A percentile compares a stretch with the other conserved stretches of the same genome.
phyloP scores from a whole-genome alignment of 2,888 invertebrate species.

The Athripsodes cinereus region DNA sequence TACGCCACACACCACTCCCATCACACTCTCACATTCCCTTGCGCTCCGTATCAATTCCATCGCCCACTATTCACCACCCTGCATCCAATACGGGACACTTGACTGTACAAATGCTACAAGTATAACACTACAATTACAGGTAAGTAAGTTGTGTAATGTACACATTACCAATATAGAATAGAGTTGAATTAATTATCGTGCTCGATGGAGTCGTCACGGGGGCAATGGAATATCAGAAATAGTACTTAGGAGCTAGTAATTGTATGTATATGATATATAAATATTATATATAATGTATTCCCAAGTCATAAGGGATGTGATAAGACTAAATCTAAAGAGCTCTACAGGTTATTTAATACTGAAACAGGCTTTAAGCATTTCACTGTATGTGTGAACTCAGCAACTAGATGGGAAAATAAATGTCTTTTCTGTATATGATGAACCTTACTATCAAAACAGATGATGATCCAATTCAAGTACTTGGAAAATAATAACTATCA shows the following conservation, averaged over 20 bases:
- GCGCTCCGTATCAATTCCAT: background rate
- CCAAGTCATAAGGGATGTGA: background rate
- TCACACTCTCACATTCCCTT: background rate
- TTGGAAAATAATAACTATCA: too few species aligned
- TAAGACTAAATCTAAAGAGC: constrained; percentile 1
- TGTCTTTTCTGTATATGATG: constrained; percentile 10
- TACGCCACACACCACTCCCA: background rate
- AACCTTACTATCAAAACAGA: background rate
- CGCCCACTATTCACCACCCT: background rate
- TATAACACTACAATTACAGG: too few species aligned
- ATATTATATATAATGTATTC: background rate
- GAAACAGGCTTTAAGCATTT: constrained; percentile 6
- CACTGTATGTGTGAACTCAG: constrained; percentile 2
- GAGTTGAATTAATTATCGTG: background rate
- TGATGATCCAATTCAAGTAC: too few species aligned
- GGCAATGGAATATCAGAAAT: background rate
- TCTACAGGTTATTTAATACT: background rate
- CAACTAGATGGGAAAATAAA: constrained; percentile 7
- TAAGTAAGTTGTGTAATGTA: background rate
- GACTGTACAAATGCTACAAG: background rate
- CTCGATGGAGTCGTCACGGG: background rate
- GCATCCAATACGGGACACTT: background rate
- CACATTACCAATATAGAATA: background rate
- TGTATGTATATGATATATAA: background rate
- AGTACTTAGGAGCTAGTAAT: background rate